Base-by-base conservation (phyloP, 1,140 invertebrate species). In the Leptinotarsa texana region DNA sequence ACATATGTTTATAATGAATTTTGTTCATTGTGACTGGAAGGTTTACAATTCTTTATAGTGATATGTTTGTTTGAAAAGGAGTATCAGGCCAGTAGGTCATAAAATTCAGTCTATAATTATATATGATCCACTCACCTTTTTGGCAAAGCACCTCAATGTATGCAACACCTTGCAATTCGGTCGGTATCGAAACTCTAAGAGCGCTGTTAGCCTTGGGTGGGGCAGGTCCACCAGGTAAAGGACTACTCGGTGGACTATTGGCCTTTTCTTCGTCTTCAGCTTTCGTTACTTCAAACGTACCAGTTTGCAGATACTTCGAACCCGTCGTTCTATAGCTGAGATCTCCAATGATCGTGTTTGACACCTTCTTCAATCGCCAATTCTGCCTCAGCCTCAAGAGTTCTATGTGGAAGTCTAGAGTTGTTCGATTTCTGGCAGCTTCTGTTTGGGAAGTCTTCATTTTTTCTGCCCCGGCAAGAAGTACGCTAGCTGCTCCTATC, bases 251-350 rank as follows among this genome's bases (percentile, higher is more conserved):
- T 66, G 89, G 89, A 27, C 83, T 84, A 57, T 22, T 85, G 69
- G 77, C 82, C 81, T 91, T 91, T 68, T 89, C 86, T 66, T 94
- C 93, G 72, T 94, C 93, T 78, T 96, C 95, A 6, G 95, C 95
- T 88, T 98, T 98, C 3, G 93, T 94, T 1, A 99, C 97, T 89
- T 99, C 97, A 89, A 99, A 98, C 78, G 96, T 95, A 57, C 97
- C 96, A 72, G 93, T 94, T 86, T 98, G 96, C 74, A 91, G 92
- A 84, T 95, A 98, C 82, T 96, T 94, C 0, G 96, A 98, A 3
- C 96, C 96, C 68, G 93, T 93, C 78, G 96, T 97, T 78, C 95
- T 89, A 85, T 97, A 98, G 86, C 96, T 98, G 2, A 99, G 89
- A 87, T 99, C 97, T 1, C 97, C 97, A 66, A 99, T 93, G 77